Evolutionary conservation across 2,113 vertebrate genomes (phyloP).

Genomic region (Leucosticte australis): DNA sequence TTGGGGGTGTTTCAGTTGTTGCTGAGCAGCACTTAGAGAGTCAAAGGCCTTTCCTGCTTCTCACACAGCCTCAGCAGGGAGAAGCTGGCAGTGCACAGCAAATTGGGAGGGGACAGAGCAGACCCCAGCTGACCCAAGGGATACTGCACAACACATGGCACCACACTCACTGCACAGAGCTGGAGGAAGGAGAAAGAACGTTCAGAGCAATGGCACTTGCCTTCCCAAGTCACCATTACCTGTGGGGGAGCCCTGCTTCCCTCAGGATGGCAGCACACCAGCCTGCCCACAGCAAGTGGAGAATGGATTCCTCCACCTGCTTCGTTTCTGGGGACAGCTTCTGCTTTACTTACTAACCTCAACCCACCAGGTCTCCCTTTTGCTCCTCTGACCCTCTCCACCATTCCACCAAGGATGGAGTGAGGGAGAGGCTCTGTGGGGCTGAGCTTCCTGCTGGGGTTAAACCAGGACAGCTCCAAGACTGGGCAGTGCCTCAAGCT

Average conservation of each 20-base stretch:
- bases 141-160: not conserved
- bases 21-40: not conserved
- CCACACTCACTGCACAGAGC: not conserved
- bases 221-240: not conserved
- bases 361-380: not conserved
- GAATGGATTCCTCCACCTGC: not conserved
- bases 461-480: not conserved
- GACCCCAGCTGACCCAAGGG: not conserved
- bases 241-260: not conserved
- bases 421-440: not conserved
- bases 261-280: not conserved
- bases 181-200: not conserved
- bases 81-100: not conserved
- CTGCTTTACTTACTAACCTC: not conserved
- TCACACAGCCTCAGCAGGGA: accelerated
- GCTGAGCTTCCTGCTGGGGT: not conserved
- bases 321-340: not conserved
- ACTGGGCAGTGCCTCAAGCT: not conserved
- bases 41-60: not conserved
- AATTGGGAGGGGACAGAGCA: not conserved
- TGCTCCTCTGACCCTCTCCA: not conserved
- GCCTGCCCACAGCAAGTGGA: not conserved
- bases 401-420: not conserved
- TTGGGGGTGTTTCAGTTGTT: not conserved
- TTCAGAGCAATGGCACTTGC: not conserved